Percentiles rank a stretch among this genome's conserved stretches.
phyloP scores from a whole-genome alignment of 2,888 invertebrate genomes.

The Chloroclystis v-ata region DNA sequence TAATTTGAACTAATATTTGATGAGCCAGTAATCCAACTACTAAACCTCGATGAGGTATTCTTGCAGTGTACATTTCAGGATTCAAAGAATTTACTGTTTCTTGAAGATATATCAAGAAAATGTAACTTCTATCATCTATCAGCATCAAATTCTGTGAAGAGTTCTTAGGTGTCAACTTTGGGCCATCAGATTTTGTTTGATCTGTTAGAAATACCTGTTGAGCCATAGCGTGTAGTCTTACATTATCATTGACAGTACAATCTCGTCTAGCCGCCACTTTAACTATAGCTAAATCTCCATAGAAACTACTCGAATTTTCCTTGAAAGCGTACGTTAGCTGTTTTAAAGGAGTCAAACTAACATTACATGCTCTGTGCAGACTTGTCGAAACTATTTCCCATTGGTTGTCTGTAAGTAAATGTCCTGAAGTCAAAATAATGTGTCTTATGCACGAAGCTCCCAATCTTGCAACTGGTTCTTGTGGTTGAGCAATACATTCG shows the following conservation, averaged over 20 bases:
- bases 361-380: slow-evolving; percentile 88
- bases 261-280: slow-evolving; percentile 95
- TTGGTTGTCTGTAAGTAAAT: slow-evolving; percentile 87
- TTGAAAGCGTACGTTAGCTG: slow-evolving; percentile 94
- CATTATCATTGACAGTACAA: slow-evolving; percentile 89
- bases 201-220: slow-evolving; percentile 90
- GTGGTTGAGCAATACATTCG: slow-evolving; percentile 93
- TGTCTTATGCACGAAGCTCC: slow-evolving; percentile 95
- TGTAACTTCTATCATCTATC: slow-evolving; percentile 91
- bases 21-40: slow-evolving; percentile 94
- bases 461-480: slow-evolving; percentile 92
- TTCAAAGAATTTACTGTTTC: slow-evolving; percentile 84
- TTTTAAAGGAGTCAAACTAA: slow-evolving; percentile 91
- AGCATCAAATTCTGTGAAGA: slow-evolving; percentile 70
- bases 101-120: slow-evolving; percentile 90
- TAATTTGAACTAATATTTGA: slow-evolving; percentile 93
- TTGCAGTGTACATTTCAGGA: slow-evolving; percentile 86
- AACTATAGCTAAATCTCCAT: slow-evolving; percentile 93
- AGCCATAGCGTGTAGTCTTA: slow-evolving; percentile 90
- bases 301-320: slow-evolving; percentile 94
- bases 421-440: slow-evolving; percentile 89
- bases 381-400: slow-evolving; percentile 92
- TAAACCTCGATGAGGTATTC: slow-evolving; percentile 92
- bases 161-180: slow-evolving; percentile 58
- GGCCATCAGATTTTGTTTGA: slow-evolving; percentile 55